These are phyloP conservation scores for Epinephelus awoara DNA, from an alignment of 2,797 vertebrate species.

Conservation along the genomic window DNA sequence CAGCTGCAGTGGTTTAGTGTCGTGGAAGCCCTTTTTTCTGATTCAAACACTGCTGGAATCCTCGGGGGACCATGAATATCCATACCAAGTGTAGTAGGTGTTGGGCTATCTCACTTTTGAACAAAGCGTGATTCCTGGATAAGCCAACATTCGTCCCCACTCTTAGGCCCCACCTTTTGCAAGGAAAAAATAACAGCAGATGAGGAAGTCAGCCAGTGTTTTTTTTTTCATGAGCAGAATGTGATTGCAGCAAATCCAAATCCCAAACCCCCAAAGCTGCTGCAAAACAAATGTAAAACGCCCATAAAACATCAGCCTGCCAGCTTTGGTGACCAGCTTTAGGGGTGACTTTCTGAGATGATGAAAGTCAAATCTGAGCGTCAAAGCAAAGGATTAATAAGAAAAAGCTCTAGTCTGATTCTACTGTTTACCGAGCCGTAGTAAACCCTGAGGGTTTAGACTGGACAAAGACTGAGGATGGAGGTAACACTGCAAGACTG, in stretches of 20 bases:
- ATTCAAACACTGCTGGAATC: neutral
- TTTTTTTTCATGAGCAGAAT: slow-evolving; percentile 10
- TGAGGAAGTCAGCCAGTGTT: neutral
- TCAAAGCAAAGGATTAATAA: slow-evolving; percentile 48
- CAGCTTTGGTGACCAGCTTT: slow-evolving; percentile 30
- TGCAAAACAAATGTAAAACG: slow-evolving; percentile 34
- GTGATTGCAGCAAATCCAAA: slow-evolving; percentile 29
- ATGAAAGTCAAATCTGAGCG: slow-evolving; percentile 54
- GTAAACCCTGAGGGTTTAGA: slow-evolving; percentile 31
- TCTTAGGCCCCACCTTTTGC: neutral
- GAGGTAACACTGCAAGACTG: slow-evolving; percentile 18
- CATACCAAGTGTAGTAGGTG: neutral
- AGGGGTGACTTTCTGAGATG: slow-evolving; percentile 38
- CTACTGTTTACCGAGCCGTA: slow-evolving; percentile 13
- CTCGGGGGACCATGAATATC: neutral
- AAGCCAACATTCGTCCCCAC: neutral
- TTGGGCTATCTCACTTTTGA: neutral
- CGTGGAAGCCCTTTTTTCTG: neutral
- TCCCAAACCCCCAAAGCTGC: slow-evolving; percentile 30
- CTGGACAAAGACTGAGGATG: slow-evolving; percentile 20
- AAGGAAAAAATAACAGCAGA: neutral
- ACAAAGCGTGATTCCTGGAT: neutral
- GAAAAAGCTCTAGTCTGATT: slow-evolving; percentile 1
- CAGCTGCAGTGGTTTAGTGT: neutral
- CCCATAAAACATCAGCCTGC: slow-evolving; percentile 29